These are phyloP conservation scores for Subacronicta megacephala DNA, from an alignment of 2,888 invertebrate species.

Conservation along the genomic window DNA sequence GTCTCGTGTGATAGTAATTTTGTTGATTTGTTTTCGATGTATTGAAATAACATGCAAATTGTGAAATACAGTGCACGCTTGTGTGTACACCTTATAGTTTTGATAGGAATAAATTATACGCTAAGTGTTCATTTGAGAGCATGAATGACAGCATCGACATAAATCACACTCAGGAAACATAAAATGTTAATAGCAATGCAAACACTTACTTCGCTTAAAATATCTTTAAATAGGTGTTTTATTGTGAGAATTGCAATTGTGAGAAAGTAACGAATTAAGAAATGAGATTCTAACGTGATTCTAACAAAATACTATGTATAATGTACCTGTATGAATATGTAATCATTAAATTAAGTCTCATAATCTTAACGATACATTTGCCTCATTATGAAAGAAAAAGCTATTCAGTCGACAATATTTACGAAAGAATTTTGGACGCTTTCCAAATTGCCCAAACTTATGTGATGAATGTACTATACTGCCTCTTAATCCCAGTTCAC, in stretches of 20 bases:
- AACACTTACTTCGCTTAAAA: background rate
- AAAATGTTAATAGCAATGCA: conserved; percentile 11
- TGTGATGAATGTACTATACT: conserved; percentile 73
- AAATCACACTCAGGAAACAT: conserved; percentile 29
- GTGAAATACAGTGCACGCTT: background rate
- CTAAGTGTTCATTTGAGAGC: conserved; percentile 11
- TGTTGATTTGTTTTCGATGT: too few relatives aligned
- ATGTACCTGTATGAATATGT: background rate
- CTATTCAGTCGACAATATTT: conserved; percentile 48
- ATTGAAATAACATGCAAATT: too few relatives aligned
- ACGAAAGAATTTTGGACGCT: conserved; percentile 71
- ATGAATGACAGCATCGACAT: conserved; percentile 24
- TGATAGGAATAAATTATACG: conserved; percentile 15
- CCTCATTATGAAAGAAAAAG: conserved; percentile 48
- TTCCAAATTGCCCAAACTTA: conserved; percentile 75
- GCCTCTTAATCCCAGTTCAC: conserved; percentile 67
- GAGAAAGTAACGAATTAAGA: background rate
- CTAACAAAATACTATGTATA: background rate
- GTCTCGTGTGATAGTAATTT: too few relatives aligned
- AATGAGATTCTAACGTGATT: too few relatives aligned
- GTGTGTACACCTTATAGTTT: conserved; percentile 1
- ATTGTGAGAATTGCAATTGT: conserved; percentile 4
- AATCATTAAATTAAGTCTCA: conserved; percentile 16
- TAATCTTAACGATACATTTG: conserved; percentile 43
- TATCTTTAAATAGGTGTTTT: conserved; percentile 8